A percentile compares a stretch with the other conserved stretches of the same genome.
These are phyloP conservation scores for Amblyopsis rosae DNA, from an alignment of 2,113 vertebrate species.

Conservation along the genomic window DNA sequence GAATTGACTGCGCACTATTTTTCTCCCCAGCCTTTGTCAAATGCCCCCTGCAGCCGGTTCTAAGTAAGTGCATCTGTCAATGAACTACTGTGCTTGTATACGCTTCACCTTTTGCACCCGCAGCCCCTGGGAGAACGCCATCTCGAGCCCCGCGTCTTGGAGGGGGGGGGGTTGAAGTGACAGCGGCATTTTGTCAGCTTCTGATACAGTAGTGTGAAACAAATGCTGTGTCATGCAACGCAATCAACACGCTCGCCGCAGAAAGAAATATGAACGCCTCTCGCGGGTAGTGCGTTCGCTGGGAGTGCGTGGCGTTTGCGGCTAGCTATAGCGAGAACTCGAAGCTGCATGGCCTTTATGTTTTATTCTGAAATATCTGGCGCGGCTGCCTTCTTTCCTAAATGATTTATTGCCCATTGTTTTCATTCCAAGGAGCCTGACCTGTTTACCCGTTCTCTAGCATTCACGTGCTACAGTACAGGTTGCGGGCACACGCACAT, in stretches of 20 bases:
- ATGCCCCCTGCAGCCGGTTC: background rate
- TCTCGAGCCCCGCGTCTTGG: background rate
- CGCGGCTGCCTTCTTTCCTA: slow-evolving; percentile 19
- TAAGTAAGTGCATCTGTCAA: slow-evolving; percentile 12
- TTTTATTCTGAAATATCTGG: slow-evolving; percentile 18
- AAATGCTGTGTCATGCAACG: slow-evolving; percentile 9
- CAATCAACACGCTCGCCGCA: slow-evolving; percentile 15
- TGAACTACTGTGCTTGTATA: background rate
- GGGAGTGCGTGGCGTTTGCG: slow-evolving; percentile 36
- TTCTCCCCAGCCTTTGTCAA: slow-evolving; percentile 15
- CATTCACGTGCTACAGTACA: background rate
- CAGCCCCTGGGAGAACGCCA: background rate
- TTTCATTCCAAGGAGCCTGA: slow-evolving; percentile 15
- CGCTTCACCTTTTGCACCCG: slow-evolving; percentile 13
- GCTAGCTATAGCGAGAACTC: slow-evolving; percentile 5
- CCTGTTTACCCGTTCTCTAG: slow-evolving; percentile 11
- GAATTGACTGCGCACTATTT: slow-evolving; percentile 28
- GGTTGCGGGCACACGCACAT: background rate
- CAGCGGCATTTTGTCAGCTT: background rate
- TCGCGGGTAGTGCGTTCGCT: slow-evolving; percentile 12
- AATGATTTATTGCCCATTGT: slow-evolving; percentile 31
- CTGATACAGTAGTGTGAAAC: background rate
- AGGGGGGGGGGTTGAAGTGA: background rate
- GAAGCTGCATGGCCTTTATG: slow-evolving; percentile 42
- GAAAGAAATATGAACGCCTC: slow-evolving; percentile 1